Base-by-base conservation (phyloP, 2,797 vertebrate species). In the Malacoraja senta region DNA sequence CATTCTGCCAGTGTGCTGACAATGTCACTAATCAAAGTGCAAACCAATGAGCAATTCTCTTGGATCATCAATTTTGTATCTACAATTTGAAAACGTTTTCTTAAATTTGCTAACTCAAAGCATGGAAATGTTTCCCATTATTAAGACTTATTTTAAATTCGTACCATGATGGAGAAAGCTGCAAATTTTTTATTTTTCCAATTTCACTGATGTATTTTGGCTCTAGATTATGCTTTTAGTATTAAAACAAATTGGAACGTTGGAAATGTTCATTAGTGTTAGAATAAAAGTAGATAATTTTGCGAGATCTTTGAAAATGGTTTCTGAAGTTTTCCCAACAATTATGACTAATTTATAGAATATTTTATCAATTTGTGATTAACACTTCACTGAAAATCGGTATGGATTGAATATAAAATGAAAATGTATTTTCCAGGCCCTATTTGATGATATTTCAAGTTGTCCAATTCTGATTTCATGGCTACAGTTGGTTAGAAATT, bases 11-110 rank as follows among this genome's bases (percentile, higher is more conserved):
- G n/a, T 88, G n/a, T 65, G 58, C 44, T 84, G 26, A 63, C 58
- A 84, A 84, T 84, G n/a, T 68, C 84, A 65, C 84, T 63, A 88
- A 65, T 68, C 63, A 17, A 86, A 86, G 63, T 21, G 61, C n/a
- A 61, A 29, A 9, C 29, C 29, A 88, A 68, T 68, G 1, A 35
- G 29, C 63, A 88, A 88, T 21, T 79, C 78, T 35, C 61, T 68
- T 1, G 4, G 8, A 88, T 35, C 53, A 84, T 58, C 44, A 84
- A 88, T 32, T 35, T 68, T 58, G 44, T 58, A 72, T 91, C 26
- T 10, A 15, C 29, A 44, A 74, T 53, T 76, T 44, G 4, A 91
- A 72, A 26, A 44, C 26, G 19, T 91, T 38, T 71, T 17, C 4
- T 61, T 74, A 53, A 53, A 76, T 58, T 26, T 76, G 4, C 13